phyloP scores from a whole-genome alignment of 2,113 vertebrate genomes.

The Phasianus colchicus region DNA sequence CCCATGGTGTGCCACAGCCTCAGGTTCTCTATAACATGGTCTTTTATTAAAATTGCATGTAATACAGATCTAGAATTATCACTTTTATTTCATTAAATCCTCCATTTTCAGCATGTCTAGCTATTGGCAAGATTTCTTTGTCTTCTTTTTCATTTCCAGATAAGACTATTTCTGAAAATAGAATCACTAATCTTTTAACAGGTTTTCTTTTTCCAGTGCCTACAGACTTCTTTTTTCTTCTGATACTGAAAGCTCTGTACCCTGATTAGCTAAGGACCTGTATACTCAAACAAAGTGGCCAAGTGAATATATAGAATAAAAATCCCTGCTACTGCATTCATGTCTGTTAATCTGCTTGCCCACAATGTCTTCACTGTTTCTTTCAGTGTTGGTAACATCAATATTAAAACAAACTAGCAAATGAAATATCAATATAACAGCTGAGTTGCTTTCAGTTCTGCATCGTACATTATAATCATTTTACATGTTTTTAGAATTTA shows the following conservation, averaged over 20 bases:
- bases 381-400: neutral
- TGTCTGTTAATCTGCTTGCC: neutral
- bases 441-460: neutral
- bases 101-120: neutral
- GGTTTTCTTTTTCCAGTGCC: neutral
- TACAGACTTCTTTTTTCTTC: neutral
- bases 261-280: neutral
- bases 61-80: neutral
- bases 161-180: neutral
- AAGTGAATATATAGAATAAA: neutral
- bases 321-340: neutral
- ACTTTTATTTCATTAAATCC: conserved; percentile 16
- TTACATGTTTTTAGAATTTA: neutral
- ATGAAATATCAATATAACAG: neutral
- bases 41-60: neutral
- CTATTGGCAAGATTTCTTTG: neutral
- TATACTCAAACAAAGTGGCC: neutral
- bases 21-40: neutral
- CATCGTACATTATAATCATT: neutral
- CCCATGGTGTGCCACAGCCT: neutral
- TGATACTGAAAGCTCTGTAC: neutral
- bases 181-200: neutral
- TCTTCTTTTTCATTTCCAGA: neutral
- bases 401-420: neutral
- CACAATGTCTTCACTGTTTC: neutral